Evolutionary conservation across 2,797 vertebrate species (phyloP).

Genomic region (Tenualosa thibaudeaui): DNA sequence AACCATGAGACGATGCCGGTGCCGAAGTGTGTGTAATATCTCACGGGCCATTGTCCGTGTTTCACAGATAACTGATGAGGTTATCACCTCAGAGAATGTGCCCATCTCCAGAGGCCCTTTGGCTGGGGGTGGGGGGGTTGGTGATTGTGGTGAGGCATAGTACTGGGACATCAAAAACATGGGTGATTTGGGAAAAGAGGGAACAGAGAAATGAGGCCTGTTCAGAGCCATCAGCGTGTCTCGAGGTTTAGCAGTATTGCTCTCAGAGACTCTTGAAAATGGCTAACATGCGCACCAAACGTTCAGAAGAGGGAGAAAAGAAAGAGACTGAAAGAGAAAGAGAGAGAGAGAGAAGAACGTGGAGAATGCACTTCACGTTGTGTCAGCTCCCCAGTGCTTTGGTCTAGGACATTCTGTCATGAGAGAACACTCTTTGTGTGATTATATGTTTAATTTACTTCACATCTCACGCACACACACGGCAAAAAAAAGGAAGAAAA

Average conservation of each 20-base stretch:
- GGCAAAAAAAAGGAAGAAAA: neutral
- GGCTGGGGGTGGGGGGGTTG: neutral
- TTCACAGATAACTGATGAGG: constrained; percentile 19
- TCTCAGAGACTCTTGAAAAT: constrained; percentile 4
- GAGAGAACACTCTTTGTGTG: constrained; percentile 55
- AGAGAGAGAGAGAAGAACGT: neutral
- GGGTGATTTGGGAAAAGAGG: neutral
- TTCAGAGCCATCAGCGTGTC: neutral
- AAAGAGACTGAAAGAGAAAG: constrained; percentile 25
- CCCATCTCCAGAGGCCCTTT: neutral
- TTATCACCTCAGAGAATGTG: neutral
- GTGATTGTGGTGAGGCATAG: neutral
- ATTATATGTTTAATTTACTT: constrained; percentile 81
- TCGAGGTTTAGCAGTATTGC: neutral
- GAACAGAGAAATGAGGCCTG: neutral
- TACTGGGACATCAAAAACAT: neutral
- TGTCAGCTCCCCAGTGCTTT: neutral
- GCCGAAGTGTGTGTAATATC: neutral
- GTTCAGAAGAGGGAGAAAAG: neutral
- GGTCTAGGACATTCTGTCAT: neutral
- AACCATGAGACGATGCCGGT: neutral
- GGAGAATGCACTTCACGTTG: neutral
- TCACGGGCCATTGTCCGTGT: neutral
- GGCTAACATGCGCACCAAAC: neutral
- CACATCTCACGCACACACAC: constrained; percentile 54